Percentiles rank a stretch among this genome's conserved stretches.
Evolutionary conservation across 2,888 invertebrate genomes (phyloP).

Genomic region (Lutraria lutraria): DNA sequence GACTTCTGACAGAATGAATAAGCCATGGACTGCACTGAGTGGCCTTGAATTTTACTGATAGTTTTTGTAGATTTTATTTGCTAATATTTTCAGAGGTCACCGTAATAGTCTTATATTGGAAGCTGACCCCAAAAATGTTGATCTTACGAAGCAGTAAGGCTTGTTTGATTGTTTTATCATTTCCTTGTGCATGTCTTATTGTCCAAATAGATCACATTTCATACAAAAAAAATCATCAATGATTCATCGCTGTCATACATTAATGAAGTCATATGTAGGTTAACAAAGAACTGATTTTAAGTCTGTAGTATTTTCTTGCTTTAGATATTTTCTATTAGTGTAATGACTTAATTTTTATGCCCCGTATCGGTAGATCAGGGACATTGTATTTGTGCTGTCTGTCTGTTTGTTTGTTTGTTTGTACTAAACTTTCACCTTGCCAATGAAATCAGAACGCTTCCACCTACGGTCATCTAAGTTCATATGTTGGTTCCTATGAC

Average conservation of each 20-base stretch:
- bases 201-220: conserved; percentile 20
- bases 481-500: too few relatives aligned
- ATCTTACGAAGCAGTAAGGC: conserved; percentile 75
- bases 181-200: conserved; percentile 42
- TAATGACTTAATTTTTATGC: not conserved
- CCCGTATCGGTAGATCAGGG: too few relatives aligned
- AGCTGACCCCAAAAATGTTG: conserved; percentile 60
- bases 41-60: conserved; percentile 3
- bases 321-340: not conserved
- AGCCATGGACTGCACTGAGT: not conserved
- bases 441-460: too few relatives aligned
- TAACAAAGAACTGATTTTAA: not conserved
- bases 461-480: too few relatives aligned
- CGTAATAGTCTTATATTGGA: conserved; percentile 83
- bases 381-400: too few relatives aligned
- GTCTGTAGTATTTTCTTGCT: not conserved
- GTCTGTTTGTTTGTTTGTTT: not conserved
- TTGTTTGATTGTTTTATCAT: conserved; percentile 31
- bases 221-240: not conserved
- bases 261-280: not conserved
- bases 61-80: conserved; percentile 19
- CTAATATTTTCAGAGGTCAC: conserved; percentile 84
- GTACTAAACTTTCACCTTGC: too few relatives aligned
- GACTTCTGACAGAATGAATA: not conserved
- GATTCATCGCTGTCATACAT: not conserved